Conservation (phyloP, 2,888 invertebrate species). For the Anagyrus pseudococci region DNA sequence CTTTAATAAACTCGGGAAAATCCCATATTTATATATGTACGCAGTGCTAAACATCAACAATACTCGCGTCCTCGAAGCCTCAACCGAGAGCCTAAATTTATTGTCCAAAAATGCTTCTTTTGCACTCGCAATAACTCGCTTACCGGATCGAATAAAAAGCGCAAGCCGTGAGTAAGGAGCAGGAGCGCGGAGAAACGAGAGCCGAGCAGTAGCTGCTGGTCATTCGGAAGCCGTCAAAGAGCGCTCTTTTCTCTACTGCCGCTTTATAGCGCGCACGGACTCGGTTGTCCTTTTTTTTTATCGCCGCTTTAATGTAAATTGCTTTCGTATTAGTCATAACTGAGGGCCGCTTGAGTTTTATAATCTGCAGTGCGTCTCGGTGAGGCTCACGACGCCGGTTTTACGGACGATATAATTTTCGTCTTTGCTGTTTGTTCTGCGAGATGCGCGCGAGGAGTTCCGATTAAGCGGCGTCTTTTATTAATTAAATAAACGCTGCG, state of each 20-base stretch:
- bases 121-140: too few relatives aligned
- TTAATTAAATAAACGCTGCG: too few relatives aligned
- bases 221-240: constrained; percentile 28
- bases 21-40: constrained; percentile 35
- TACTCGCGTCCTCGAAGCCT: constrained; percentile 12
- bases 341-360: constrained; percentile 11
- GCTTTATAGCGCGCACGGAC: too few relatives aligned
- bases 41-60: constrained; percentile 21
- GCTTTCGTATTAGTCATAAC: constrained; percentile 9
- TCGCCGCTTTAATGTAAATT: constrained; percentile 29
- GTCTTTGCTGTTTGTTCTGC: constrained; percentile 3
- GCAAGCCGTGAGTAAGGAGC: neutral
- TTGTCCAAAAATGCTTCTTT: constrained; percentile 23
- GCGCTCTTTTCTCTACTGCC: constrained; percentile 20
- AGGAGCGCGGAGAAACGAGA: neutral
- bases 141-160: constrained; percentile 13
- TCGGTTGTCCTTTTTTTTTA: constrained; percentile 16
- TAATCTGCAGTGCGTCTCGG: constrained; percentile 6
- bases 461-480: too few relatives aligned
- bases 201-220: constrained; percentile 1
- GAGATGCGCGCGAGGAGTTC: constrained; percentile 5
- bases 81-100: constrained; percentile 31
- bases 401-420: neutral
- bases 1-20: constrained; percentile 33
- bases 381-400: neutral